Base-by-base conservation (phyloP, 2,888 invertebrate genomes). In the Helleia helle region DNA sequence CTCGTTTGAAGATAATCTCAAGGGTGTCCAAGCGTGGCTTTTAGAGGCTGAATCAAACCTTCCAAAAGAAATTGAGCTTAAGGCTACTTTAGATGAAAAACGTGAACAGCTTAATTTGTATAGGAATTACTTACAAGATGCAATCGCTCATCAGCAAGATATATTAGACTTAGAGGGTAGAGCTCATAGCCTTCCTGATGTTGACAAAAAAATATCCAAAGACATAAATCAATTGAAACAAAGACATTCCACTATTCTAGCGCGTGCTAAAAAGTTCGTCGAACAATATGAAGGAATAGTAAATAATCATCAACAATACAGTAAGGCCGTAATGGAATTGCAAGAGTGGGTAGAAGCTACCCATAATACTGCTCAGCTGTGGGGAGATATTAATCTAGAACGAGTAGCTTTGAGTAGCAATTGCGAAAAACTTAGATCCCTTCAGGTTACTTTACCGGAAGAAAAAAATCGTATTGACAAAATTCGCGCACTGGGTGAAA, bases 51-150 rank as follows among this genome's bases (percentile, higher is more conserved):
- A 95, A 61, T 87, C 88, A 45, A 89, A 92, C 52, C 72, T 97
- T 14, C 91, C 93, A 0, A 87, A 88, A 40, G 93, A 95, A 52
- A 89, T 96, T 27, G 92, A 93, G 62, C 68, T 95, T 2, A 94
- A 92, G 61, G 90, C 94, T 0, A 95, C 94, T 0, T 76, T 97
- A 44, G 96, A 97, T 70, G 97, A 97, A 66, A 97, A 97, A 72
- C 90, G 94, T 46, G 91, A 91, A 28, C 95, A 96, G 68, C 76
- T 97, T 26, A 94, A 94, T 65, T 87, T 91, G 0, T 97, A 97
- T 59, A 89, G 95, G 57, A 89, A 90, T 37, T 86, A 93, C 43
- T 85, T 95, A 25, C 94, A 94, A 66, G 96, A 96, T 56, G 91
- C 94, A 3, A 87, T 91, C 40, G 88, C 91, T 24, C 94, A 95